Evolutionary conservation across 2,113 vertebrate genomes (phyloP).

Genomic region (Mungos mungo): DNA sequence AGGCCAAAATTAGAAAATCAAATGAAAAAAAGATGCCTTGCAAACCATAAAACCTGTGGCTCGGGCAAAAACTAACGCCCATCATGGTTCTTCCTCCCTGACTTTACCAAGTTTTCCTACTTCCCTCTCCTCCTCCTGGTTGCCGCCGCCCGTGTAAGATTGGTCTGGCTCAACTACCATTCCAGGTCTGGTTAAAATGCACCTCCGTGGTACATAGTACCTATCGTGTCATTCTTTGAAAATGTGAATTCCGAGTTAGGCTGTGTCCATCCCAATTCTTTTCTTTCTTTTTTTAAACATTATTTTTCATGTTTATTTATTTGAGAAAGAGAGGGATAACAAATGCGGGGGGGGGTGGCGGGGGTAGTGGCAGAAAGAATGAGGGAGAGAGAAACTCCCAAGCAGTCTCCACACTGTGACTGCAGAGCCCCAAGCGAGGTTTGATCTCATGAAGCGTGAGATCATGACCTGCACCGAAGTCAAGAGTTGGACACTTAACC

Average conservation of each 20-base stretch:
- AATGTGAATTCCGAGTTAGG: neutral
- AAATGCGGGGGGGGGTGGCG: too few relatives aligned
- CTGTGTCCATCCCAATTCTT: neutral
- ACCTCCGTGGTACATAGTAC: rapidly evolving
- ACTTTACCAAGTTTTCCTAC: neutral
- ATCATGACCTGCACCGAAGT: too few relatives aligned
- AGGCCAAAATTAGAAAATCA: neutral
- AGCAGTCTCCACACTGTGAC: too few relatives aligned
- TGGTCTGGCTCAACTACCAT: neutral
- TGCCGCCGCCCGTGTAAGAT: rapidly evolving
- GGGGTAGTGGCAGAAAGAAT: too few relatives aligned
- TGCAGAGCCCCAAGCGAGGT: too few relatives aligned
- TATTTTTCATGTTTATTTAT: too few relatives aligned
- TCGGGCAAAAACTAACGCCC: neutral
- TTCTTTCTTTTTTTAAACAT: neutral
- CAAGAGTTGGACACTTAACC: too few relatives aligned
- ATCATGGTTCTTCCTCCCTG: neutral
- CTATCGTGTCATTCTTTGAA: neutral
- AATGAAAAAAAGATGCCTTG: neutral
- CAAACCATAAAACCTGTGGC: neutral
- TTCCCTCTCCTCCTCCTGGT: too few relatives aligned
- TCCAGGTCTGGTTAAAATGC: neutral
- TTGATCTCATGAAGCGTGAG: too few relatives aligned
- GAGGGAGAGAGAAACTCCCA: too few relatives aligned
- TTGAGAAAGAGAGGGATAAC: too few relatives aligned